Evolutionary conservation across 2,113 vertebrate genomes (phyloP).

Genomic region (Ctenomys sociabilis): DNA sequence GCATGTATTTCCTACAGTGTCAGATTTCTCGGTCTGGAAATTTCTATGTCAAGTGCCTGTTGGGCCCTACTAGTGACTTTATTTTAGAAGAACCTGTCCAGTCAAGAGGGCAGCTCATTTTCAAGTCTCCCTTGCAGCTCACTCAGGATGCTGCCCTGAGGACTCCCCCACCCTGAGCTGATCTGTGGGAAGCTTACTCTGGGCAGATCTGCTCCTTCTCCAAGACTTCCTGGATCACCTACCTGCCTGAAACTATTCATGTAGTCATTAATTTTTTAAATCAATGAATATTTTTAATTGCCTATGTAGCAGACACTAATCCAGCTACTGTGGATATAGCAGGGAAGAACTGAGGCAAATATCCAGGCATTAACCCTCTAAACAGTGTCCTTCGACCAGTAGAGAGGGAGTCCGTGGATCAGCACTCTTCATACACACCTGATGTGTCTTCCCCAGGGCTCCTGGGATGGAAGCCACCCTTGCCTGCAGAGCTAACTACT

Average conservation of each 20-base stretch:
- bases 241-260: background rate
- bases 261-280: background rate
- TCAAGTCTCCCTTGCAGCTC: background rate
- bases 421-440: background rate
- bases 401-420: background rate
- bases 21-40: background rate
- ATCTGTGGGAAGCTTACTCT: background rate
- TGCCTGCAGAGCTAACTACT: background rate
- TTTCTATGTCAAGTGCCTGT: background rate
- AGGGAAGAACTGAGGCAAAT: background rate
- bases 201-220: background rate
- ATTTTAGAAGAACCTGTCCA: background rate
- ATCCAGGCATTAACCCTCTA: background rate
- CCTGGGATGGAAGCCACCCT: background rate
- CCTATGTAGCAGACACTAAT: background rate
- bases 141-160: background rate
- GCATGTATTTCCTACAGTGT: background rate
- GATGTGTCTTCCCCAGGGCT: too few relatives aligned
- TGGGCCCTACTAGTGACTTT: background rate
- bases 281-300: background rate
- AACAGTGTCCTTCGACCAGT: fast-evolving
- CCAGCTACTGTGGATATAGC: background rate
- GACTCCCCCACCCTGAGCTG: background rate
- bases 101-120: background rate
- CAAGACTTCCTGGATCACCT: background rate